phyloP scores from a whole-genome alignment of 1,140 invertebrate genomes.

The Rhagoletis pomonella region DNA sequence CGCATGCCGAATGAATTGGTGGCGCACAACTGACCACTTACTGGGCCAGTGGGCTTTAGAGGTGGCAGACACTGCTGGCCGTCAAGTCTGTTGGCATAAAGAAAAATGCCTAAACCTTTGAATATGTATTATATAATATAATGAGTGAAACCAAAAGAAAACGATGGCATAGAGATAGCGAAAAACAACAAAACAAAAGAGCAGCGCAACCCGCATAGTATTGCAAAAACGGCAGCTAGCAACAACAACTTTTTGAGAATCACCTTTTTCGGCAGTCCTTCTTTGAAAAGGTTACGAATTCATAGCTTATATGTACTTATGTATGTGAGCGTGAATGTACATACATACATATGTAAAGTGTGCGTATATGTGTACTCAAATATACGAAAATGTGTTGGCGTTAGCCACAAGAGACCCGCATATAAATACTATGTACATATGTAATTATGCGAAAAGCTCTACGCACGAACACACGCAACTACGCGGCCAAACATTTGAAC shows the following conservation, averaged over 20 bases:
- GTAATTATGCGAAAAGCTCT: background rate
- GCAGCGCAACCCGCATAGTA: background rate
- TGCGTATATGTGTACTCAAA: too few species aligned
- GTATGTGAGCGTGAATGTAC: too few species aligned
- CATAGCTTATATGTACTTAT: background rate
- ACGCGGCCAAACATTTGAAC: background rate
- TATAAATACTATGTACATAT: background rate
- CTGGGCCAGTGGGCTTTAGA: background rate
- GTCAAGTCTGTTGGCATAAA: too few species aligned
- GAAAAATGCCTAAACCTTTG: background rate
- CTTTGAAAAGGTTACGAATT: background rate
- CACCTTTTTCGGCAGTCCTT: background rate
- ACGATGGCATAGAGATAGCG: background rate
- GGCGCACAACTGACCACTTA: background rate
- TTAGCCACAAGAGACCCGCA: constrained; percentile 17
- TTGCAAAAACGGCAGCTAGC: background rate
- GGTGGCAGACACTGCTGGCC: background rate
- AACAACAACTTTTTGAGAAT: too few species aligned
- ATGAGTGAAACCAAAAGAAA: background rate
- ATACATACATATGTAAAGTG: too few species aligned
- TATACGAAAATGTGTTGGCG: background rate
- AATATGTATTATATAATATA: background rate
- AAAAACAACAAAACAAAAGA: background rate
- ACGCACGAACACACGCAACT: background rate
- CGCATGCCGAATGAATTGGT: background rate